Evolutionary conservation across 2,888 invertebrate species (phyloP).

Genomic region (Plutella xylostella): DNA sequence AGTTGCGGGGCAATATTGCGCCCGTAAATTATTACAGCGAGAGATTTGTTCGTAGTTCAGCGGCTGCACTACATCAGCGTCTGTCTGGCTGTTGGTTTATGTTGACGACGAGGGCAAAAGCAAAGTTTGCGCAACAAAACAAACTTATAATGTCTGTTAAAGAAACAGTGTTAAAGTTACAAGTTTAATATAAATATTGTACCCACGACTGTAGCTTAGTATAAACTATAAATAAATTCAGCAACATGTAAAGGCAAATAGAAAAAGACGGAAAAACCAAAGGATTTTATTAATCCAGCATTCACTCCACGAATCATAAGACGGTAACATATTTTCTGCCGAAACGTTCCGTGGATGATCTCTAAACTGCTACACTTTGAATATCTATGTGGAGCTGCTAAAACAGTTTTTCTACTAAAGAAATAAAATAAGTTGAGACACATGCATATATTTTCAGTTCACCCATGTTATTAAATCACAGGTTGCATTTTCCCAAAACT

Average conservation of each 20-base stretch:
- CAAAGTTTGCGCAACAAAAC: background rate
- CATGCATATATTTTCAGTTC: slow-evolving; percentile 36
- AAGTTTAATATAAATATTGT: no score
- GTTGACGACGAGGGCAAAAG: slow-evolving; percentile 29
- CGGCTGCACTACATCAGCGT: slow-evolving; percentile 62
- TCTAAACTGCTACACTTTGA: slow-evolving; percentile 43
- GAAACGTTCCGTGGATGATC: slow-evolving; percentile 45
- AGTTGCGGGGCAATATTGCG: slow-evolving; percentile 57
- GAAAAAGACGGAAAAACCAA: no score
- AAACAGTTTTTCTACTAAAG: slow-evolving; percentile 29
- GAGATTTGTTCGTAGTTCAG: slow-evolving; percentile 67
- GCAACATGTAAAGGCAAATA: no score
- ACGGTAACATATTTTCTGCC: slow-evolving; percentile 49
- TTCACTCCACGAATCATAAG: slow-evolving; percentile 24
- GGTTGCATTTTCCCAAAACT: slow-evolving; percentile 49
- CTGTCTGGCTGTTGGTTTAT: slow-evolving; percentile 63
- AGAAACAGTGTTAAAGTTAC: background rate
- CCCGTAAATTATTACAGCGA: slow-evolving; percentile 59
- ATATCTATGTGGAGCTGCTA: slow-evolving; percentile 42
- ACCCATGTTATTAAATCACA: slow-evolving; percentile 43
- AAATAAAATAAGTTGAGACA: slow-evolving; percentile 36
- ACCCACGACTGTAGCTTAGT: no score
- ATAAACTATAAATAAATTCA: no score
- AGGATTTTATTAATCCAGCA: background rate
- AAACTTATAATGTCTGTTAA: background rate